Conservation (phyloP, 2,888 invertebrate species). For the Elegia similella region DNA sequence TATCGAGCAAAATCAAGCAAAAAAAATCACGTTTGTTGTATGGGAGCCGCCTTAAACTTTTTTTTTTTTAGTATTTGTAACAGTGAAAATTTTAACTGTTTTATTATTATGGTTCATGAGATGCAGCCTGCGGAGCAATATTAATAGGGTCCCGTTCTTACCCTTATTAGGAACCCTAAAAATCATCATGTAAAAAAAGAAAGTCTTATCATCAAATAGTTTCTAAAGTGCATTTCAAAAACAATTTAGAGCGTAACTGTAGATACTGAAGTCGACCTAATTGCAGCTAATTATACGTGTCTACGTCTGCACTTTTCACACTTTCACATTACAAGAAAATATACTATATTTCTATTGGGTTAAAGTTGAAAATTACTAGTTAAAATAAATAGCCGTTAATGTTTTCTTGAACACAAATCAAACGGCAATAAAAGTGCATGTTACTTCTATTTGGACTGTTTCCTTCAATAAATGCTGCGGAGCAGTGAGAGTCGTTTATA, state of each 20-base stretch:
- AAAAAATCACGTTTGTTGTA: too few relatives aligned
- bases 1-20: too few relatives aligned
- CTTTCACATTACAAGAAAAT: constrained; percentile 1
- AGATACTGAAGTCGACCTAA: constrained; percentile 34
- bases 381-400: constrained; percentile 28
- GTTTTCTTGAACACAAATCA: constrained; percentile 63
- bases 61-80: too few relatives aligned
- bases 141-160: too few relatives aligned
- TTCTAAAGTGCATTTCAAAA: constrained; percentile 2
- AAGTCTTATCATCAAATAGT: neutral
- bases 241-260: constrained; percentile 27
- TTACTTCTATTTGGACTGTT: constrained; percentile 67
- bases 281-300: constrained; percentile 34
- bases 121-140: too few relatives aligned
- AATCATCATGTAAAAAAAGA: too few relatives aligned
- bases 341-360: neutral
- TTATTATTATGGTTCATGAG: too few relatives aligned
- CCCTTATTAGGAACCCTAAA: too few relatives aligned
- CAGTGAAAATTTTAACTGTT: too few relatives aligned
- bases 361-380: constrained; percentile 23
- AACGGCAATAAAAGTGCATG: constrained; percentile 62
- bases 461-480: constrained; percentile 59
- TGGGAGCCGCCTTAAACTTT: too few relatives aligned
- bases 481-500: constrained; percentile 42
- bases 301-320: constrained; percentile 21